A percentile compares a stretch with the other conserved stretches of the same genome.
Evolutionary conservation across 2,797 vertebrate species (phyloP).

Genomic region (Gymnodraco acuticeps): DNA sequence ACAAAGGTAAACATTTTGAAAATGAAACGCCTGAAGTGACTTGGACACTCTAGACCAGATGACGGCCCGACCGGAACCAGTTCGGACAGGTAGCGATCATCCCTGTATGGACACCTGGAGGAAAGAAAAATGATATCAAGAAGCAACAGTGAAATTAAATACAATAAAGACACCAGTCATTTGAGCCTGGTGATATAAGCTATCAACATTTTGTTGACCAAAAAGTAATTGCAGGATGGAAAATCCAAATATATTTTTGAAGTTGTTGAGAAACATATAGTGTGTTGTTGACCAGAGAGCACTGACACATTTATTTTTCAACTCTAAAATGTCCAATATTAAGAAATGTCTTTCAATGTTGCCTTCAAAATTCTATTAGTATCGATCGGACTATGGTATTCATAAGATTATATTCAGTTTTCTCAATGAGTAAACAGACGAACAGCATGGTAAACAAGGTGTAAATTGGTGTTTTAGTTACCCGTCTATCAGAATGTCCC

Average conservation of each 20-base stretch:
- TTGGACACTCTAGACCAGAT: constrained; percentile 56
- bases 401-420: not conserved
- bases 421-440: constrained; percentile 2
- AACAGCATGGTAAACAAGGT: not conserved
- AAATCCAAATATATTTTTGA: not conserved
- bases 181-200: not conserved
- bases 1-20: constrained; percentile 83
- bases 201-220: not conserved
- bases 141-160: not conserved
- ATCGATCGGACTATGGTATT: not conserved
- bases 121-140: not conserved
- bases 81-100: constrained; percentile 70
- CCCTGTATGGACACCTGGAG: constrained; percentile 72
- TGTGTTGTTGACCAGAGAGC: not conserved
- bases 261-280: not conserved
- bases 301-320: not conserved
- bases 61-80: constrained; percentile 57
- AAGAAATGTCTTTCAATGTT: not conserved
- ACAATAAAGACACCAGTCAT: not conserved
- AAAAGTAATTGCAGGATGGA: too few relatives aligned
- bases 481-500: constrained; percentile 76
- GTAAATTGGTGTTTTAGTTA: constrained; percentile 49
- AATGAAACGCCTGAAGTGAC: constrained; percentile 73
- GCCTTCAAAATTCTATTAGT: not conserved
- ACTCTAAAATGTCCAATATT: not conserved